These are phyloP conservation scores for Drosophila mimetica DNA, from an alignment of 2,888 invertebrate genomes.

Conservation along the genomic window DNA sequence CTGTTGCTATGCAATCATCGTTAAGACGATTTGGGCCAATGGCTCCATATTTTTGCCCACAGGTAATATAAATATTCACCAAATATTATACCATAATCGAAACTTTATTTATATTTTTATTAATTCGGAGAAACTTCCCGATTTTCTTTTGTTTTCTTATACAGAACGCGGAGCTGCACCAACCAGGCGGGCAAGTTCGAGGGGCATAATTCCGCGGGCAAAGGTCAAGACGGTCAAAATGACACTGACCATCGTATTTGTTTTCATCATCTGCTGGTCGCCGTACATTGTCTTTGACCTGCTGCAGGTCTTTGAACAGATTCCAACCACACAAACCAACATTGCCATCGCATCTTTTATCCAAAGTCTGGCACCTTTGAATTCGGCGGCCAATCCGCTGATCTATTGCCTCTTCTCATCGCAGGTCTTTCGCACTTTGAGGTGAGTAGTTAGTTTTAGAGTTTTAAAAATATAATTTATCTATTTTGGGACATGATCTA, in stretches of 20 bases:
- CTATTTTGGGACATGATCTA: no score
- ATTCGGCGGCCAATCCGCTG: slow-evolving; percentile 97
- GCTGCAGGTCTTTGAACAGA: slow-evolving; percentile 93
- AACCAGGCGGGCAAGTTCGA: slow-evolving; percentile 92
- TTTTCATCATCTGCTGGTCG: slow-evolving; percentile 97
- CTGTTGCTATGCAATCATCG: slow-evolving; percentile 95
- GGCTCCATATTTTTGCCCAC: slow-evolving; percentile 83
- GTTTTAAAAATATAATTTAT: no score
- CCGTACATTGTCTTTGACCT: slow-evolving; percentile 97
- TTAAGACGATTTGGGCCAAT: slow-evolving; percentile 96
- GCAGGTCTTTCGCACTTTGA: slow-evolving; percentile 92
- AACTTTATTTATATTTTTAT: slow-evolving; percentile 10
- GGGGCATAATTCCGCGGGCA: slow-evolving; percentile 96
- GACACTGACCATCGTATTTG: slow-evolving; percentile 98
- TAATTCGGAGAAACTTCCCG: no score
- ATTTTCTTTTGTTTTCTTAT: slow-evolving; percentile 9
- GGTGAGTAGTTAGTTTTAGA: no score
- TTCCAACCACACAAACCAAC: slow-evolving; percentile 91
- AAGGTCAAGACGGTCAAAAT: slow-evolving; percentile 99
- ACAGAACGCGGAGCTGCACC: slow-evolving; percentile 84
- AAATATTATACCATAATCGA: not conserved
- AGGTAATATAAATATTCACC: slow-evolving; percentile 62
- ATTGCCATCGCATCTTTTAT: slow-evolving; percentile 95
- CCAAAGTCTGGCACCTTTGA: slow-evolving; percentile 95
- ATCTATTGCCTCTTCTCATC: slow-evolving; percentile 97